Evolutionary conservation across 2,888 invertebrate species (phyloP).

Genomic region (Blomia tropicalis): DNA sequence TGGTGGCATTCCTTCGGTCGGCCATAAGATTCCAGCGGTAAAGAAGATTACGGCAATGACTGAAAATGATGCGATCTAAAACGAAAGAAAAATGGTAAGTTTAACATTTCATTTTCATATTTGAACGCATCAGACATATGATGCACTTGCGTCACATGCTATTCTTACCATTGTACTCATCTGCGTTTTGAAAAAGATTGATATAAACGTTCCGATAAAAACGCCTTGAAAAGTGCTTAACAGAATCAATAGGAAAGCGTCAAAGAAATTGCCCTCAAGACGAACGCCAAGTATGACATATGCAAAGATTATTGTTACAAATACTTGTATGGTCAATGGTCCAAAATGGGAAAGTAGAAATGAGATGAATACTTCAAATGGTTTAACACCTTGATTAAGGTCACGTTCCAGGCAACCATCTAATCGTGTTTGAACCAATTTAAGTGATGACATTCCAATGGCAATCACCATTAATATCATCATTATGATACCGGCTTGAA

Average conservation of each 20-base stretch:
- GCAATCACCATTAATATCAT: conserved; percentile 77
- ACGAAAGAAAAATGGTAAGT: background rate
- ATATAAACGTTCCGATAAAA: conserved; percentile 88
- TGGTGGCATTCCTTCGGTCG: conserved; percentile 81
- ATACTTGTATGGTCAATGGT: conserved; percentile 73
- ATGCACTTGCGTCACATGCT: too few species aligned
- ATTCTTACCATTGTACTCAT: conserved; percentile 64
- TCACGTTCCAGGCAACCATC: conserved; percentile 78
- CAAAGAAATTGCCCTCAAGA: conserved; percentile 66
- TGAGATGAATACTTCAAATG: conserved; percentile 37
- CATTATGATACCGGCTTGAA: conserved; percentile 81
- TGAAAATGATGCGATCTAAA: conserved; percentile 11
- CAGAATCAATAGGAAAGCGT: conserved; percentile 66
- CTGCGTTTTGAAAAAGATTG: conserved; percentile 76
- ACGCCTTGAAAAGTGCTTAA: conserved; percentile 83
- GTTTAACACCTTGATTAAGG: conserved; percentile 39
- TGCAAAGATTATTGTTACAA: conserved; percentile 75
- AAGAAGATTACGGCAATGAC: conserved; percentile 13
- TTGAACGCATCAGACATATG: background rate
- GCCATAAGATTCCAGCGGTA: conserved; percentile 71
- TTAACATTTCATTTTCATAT: background rate
- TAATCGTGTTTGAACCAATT: conserved; percentile 71
- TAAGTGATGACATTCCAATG: conserved; percentile 77
- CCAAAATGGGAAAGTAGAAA: conserved; percentile 67
- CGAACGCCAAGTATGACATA: conserved; percentile 72